Evolutionary conservation across 92 coral and sea anemone genomes (phyloP).

Genomic region (Virgularia gustaviana): DNA sequence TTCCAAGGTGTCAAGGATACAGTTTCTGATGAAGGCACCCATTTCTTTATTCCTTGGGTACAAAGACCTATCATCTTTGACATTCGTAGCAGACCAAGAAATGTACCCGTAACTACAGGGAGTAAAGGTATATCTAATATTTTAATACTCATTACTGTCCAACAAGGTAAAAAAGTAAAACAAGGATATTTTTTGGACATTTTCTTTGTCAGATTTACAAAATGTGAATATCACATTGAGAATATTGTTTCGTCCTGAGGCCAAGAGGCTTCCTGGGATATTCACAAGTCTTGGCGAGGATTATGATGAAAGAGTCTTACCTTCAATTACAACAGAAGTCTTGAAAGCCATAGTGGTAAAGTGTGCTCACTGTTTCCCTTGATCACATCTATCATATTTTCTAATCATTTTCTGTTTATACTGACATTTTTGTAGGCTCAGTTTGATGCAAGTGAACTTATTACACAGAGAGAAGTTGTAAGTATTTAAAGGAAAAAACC

Average conservation of each 20-base stretch:
- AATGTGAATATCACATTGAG: conserved; percentile 95
- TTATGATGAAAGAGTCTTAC: conserved; percentile 95
- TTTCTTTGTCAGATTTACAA: conserved; percentile 69
- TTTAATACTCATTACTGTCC: background rate
- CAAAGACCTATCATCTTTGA: conserved; percentile 96
- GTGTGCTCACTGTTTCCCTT: no score
- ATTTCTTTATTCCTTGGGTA: conserved; percentile 95
- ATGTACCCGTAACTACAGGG: conserved; percentile 94
- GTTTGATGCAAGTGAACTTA: conserved; percentile 99
- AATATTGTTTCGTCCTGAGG: conserved; percentile 88
- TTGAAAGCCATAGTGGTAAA: conserved; percentile 98
- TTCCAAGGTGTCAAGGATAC: conserved; percentile 97
- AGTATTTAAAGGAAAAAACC: background rate
- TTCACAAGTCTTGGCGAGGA: conserved; percentile 98
- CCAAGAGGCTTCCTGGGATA: conserved; percentile 81
- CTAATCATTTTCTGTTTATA: no score
- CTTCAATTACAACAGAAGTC: conserved; percentile 94
- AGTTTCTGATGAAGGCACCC: conserved; percentile 92
- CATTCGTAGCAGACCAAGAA: conserved; percentile 94
- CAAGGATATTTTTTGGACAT: background rate
- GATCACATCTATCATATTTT: background rate
- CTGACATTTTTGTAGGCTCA: conserved; percentile 82
- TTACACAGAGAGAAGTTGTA: conserved; percentile 99
- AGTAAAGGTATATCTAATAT: conserved; percentile 72
- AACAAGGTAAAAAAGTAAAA: background rate